Conservation (phyloP, 2,113 vertebrate species). For the Ochotona princeps region DNA sequence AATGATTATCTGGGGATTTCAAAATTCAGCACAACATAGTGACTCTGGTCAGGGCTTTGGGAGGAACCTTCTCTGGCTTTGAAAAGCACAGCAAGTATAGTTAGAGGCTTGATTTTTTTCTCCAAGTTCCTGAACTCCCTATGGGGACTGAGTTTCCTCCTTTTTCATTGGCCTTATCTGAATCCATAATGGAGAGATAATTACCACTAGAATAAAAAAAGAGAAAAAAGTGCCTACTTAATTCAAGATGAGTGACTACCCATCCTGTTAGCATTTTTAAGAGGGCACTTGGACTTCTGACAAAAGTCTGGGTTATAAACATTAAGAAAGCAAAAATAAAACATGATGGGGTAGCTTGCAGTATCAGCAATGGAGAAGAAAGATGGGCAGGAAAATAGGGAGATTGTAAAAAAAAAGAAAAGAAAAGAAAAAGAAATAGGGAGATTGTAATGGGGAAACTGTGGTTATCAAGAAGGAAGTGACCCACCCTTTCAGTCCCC, state of each 20-base stretch:
- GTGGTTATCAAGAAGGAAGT: background rate
- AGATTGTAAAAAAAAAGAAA: too few relatives aligned
- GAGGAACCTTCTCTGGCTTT: background rate
- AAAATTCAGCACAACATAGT: too few relatives aligned
- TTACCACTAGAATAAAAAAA: background rate
- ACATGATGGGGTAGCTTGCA: background rate
- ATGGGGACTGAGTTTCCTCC: background rate
- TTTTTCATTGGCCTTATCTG: background rate
- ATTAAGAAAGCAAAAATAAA: slow-evolving; percentile 1
- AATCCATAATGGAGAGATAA: background rate
- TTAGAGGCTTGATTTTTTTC: background rate
- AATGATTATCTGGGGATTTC: too few relatives aligned
- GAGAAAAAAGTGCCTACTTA: background rate
- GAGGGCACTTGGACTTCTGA: background rate
- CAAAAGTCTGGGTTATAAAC: background rate
- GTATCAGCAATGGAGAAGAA: background rate
- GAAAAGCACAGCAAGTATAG: background rate
- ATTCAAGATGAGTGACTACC: background rate
- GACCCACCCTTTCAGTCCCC: background rate
- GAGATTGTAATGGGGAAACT: background rate
- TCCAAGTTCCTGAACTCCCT: background rate
- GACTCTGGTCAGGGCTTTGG: background rate
- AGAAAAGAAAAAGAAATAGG: too few relatives aligned
- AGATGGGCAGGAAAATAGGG: background rate
- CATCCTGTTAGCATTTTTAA: background rate